A percentile compares a stretch with the other conserved stretches of the same genome.
Evolutionary conservation across 2,888 invertebrate genomes (phyloP).

Genomic region (Cryptus viduatorius): DNA sequence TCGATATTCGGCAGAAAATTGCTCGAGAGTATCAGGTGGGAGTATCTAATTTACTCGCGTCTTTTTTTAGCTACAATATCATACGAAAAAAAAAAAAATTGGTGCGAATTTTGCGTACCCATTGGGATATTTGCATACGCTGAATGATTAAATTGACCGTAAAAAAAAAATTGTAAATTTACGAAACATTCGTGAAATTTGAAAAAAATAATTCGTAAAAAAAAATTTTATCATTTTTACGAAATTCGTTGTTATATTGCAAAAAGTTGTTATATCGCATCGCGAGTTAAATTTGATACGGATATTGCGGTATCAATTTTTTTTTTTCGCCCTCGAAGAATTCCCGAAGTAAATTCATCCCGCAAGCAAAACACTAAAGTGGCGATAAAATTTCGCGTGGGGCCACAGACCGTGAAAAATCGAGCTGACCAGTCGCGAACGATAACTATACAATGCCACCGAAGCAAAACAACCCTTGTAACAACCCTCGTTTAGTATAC

Average conservation of each 20-base stretch:
- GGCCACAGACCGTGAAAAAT: constrained; percentile 40
- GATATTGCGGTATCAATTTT: too few relatives aligned
- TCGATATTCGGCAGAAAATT: constrained; percentile 38
- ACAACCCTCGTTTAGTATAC: constrained; percentile 8
- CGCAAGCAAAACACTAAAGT: constrained; percentile 17
- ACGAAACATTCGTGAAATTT: too few relatives aligned
- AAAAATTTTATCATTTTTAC: too few relatives aligned
- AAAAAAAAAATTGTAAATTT: neutral
- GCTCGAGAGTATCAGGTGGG: neutral
- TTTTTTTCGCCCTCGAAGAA: too few relatives aligned
- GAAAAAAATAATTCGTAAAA: too few relatives aligned
- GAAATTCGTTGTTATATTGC: too few relatives aligned
- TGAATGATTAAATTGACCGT: too few relatives aligned
- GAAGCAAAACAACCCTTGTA: constrained; percentile 49
- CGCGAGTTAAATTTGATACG: too few relatives aligned
- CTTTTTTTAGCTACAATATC: neutral
- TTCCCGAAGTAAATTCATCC: too few relatives aligned
- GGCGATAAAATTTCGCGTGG: constrained; percentile 1
- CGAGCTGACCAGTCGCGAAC: constrained; percentile 58
- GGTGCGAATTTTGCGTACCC: neutral
- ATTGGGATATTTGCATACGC: too few relatives aligned
- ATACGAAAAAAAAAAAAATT: neutral
- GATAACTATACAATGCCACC: constrained; percentile 44
- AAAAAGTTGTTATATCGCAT: too few relatives aligned
- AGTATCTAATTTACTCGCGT: neutral